These are phyloP conservation scores for Okapia johnstoni DNA, from an alignment of 2,113 vertebrate genomes.

Conservation along the genomic window DNA sequence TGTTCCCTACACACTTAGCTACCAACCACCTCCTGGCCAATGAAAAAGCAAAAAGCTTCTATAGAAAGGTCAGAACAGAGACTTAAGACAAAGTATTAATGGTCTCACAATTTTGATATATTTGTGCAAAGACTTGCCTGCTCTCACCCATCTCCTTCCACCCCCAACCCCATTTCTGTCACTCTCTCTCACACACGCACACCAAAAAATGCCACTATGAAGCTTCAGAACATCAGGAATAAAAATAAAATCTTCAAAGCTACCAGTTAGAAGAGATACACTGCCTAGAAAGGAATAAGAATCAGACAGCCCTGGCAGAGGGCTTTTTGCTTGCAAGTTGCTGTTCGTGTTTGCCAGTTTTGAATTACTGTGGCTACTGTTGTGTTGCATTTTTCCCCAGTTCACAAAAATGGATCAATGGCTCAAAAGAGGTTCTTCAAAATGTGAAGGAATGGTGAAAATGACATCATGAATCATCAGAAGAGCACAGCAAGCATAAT, in stretches of 20 bases:
- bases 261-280: neutral
- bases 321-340: neutral
- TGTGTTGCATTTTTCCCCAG: neutral
- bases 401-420: neutral
- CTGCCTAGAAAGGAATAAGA: neutral
- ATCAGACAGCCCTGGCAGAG: neutral
- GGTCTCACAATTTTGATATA: neutral
- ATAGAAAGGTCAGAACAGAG: neutral
- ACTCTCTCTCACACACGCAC: accelerated
- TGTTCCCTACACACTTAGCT: neutral
- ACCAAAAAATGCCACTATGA: neutral
- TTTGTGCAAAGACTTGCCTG: neutral
- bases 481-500: neutral
- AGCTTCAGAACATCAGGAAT: neutral
- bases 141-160: neutral
- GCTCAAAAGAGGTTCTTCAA: neutral
- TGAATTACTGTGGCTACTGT: neutral
- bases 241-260: neutral
- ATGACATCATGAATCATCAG: neutral
- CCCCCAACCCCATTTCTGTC: no score
- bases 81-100: neutral
- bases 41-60: neutral
- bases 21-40: neutral
- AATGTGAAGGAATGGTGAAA: neutral
- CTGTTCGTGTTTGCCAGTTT: neutral